A percentile compares a stretch with the other conserved stretches of the same genome.
Conservation (phyloP, 2,797 vertebrate genomes). For the Ctenochaetus hawaiiensis region DNA sequence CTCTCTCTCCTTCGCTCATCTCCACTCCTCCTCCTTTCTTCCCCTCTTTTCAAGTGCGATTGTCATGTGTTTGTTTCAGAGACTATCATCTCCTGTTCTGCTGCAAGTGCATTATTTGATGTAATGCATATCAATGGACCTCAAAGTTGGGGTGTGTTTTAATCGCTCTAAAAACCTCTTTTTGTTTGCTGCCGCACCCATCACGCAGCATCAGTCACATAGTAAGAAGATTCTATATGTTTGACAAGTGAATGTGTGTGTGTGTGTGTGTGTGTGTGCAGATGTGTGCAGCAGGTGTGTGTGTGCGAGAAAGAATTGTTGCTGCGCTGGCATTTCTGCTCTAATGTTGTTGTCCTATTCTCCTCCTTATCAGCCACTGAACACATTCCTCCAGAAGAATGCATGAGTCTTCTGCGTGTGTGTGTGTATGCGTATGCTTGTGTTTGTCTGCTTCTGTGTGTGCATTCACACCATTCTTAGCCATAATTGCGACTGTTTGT, state of each 20-base stretch:
- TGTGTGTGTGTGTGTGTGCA: constrained; percentile 4
- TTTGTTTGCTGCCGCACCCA: constrained; percentile 17
- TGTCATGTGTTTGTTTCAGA: background rate
- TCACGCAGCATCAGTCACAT: constrained; percentile 1
- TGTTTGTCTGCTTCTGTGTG: background rate
- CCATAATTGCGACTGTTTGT: constrained; percentile 68
- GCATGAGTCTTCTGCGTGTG: constrained; percentile 14
- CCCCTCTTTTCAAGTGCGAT: constrained; percentile 12
- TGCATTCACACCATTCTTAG: constrained; percentile 18
- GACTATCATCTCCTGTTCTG: constrained; percentile 16
- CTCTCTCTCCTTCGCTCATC: background rate
- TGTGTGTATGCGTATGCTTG: constrained; percentile 26
- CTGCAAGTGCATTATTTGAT: background rate
- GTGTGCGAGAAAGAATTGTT: constrained; percentile 19
- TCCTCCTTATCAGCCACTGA: constrained; percentile 73
- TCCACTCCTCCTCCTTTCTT: background rate
- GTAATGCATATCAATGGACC: constrained; percentile 17
- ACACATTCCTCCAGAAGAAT: constrained; percentile 70
- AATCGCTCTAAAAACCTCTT: background rate
- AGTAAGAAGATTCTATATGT: constrained; percentile 13
- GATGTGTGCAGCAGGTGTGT: constrained; percentile 29
- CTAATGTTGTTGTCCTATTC: constrained; percentile 62
- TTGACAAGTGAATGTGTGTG: constrained; percentile 20
- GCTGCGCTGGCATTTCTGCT: constrained; percentile 65
- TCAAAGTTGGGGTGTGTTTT: constrained; percentile 37